Conservation (phyloP, 2,113 vertebrate genomes). For the Petroica traversi region DNA sequence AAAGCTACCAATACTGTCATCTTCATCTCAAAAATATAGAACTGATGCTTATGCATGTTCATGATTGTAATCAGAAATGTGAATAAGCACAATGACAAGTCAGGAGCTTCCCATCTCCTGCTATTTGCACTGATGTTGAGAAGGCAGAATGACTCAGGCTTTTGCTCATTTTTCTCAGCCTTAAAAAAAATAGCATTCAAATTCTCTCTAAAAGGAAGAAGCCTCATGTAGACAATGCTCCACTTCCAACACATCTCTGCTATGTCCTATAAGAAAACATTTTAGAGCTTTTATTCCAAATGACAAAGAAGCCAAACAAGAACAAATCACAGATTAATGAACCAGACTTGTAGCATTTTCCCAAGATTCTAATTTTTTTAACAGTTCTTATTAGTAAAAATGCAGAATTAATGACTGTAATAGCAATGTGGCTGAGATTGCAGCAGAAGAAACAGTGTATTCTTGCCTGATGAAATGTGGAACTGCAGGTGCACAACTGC, state of each 20-base stretch:
- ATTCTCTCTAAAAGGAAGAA: neutral
- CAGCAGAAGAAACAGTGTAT: neutral
- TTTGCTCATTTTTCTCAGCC: neutral
- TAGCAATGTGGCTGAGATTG: neutral
- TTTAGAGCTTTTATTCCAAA: neutral
- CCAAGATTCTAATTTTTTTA: neutral
- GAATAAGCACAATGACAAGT: neutral
- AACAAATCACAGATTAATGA: neutral
- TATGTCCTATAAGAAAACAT: neutral
- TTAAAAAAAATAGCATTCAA: neutral
- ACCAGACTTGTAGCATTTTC: neutral
- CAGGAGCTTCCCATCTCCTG: neutral
- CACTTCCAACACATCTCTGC: neutral
- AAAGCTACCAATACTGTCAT: neutral
- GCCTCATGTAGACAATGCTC: neutral
- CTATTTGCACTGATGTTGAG: neutral
- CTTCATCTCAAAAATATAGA: neutral
- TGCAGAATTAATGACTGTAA: neutral
- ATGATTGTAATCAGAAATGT: neutral
- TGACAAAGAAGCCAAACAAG: neutral
- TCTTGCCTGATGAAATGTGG: neutral
- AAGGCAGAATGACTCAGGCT: neutral
- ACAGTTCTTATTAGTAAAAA: neutral
- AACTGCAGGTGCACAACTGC: neutral
- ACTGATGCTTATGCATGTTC: neutral